Base-by-base conservation (phyloP, 2,113 vertebrate species). In the Melanocharis versteri region DNA sequence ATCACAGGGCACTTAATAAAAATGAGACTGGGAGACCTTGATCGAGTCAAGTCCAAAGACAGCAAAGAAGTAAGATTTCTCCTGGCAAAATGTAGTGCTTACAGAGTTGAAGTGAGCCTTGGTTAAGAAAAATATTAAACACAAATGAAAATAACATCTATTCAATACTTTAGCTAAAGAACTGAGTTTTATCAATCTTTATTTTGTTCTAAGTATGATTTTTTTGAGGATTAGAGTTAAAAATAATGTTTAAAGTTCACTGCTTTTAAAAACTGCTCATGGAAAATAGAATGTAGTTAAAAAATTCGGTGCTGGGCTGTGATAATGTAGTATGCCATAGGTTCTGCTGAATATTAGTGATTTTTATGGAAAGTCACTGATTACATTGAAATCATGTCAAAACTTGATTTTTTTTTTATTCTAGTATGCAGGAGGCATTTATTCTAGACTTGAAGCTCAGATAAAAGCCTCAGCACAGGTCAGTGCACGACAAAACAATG, bases 11-110 rank as follows among this genome's bases (percentile, higher is more conserved):
- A 99, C 96, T 98, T 99, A 87, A 99, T 99, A 83, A 99, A 99
- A 98, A 98, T 99, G 98, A 98, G 99, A 91, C 98, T 99, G 72
- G 99, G 99, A 77, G 99, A 99, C 80, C 94, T 99, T 81, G 99
- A 99, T 37, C 98, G 98, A 91, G 97, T 97, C 94, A 99, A 98
- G 89, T 98, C 98, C 57, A 99, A 98, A 96, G 99, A 99, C 65
- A 98, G 97, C 57, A 99, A 99, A 97, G 99, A 99, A 97, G 99
- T 99, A 97, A 98, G 98, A 93, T 40, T 77, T 93, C 11, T 84
- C 30, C n/a, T 75, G 50, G 64, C 35, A 47, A 31, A 75, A 10
- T 30, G 16, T 69, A 24, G 11, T 33, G 11, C 53, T 92, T 69
- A 21, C 26, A 28, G 40, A 50, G 27, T n/a, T 79, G 16, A n/a